Conservation (phyloP, 1,140 invertebrate genomes). For the Lordiphosa collinella region DNA sequence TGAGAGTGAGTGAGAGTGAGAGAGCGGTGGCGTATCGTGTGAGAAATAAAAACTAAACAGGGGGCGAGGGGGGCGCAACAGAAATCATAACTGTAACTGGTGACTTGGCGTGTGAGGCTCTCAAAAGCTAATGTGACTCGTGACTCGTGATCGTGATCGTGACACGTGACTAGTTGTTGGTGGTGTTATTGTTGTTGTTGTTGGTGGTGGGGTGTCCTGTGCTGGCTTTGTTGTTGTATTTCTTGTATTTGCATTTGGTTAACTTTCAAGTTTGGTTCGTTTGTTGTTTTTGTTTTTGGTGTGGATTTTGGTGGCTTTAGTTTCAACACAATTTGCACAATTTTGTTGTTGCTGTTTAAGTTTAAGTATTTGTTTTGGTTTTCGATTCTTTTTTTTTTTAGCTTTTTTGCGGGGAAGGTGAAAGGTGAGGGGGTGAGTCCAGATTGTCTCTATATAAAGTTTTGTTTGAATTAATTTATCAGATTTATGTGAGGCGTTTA, state of each 20-base stretch:
- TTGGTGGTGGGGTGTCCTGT: conserved; percentile 42
- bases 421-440: conserved; percentile 25
- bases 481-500: conserved; percentile 43
- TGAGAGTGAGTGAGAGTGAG: conserved; percentile 17
- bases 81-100: conserved; percentile 22
- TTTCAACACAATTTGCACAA: conserved; percentile 41
- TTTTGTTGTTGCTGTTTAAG: conserved; percentile 15
- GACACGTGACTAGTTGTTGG: conserved; percentile 26
- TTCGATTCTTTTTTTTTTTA: conserved; percentile 14
- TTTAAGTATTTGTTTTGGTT: conserved; percentile 20
- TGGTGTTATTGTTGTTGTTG: conserved; percentile 35
- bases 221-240: conserved; percentile 38
- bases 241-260: conserved; percentile 21
- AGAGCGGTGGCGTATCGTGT: conserved; percentile 9
- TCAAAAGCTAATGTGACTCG: conserved; percentile 34
- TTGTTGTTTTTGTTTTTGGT: conserved; percentile 28
- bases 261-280: conserved; percentile 23
- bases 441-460: conserved; percentile 32
- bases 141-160: too few relatives aligned
- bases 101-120: conserved; percentile 15
- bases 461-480: conserved; percentile 28
- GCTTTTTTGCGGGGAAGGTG: conserved; percentile 35
- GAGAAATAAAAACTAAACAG: conserved; percentile 26
- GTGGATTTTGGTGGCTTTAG: conserved; percentile 30
- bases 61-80: too few relatives aligned